Evolutionary conservation across 2,888 invertebrate species (phyloP), one percentile per base, ranked within the genome.

Genomic region (Hololepta plana): DNA sequence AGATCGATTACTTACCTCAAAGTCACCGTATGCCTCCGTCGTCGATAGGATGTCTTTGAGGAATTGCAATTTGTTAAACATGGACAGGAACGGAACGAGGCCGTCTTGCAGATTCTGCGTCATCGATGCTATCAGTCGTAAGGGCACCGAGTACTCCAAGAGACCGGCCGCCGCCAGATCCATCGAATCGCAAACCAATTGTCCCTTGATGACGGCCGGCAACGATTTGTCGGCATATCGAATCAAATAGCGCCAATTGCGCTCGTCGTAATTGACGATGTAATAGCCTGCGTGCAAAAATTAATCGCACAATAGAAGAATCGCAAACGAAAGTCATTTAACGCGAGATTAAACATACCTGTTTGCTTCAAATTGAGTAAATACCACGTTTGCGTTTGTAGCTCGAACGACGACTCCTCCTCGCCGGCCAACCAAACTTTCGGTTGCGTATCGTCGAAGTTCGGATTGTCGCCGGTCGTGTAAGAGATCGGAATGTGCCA

Each of bases 161-260:
- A 65, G 51, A 32, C 66, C 65, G 0, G 61, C 62, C 29, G 61
- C 53, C 0, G 69, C 64, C 31, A 70, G 47, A 34, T 66, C 62
- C 42, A 69, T 56, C 1, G 71, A 59, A 49, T 82, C 79, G 38
- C 72, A 68, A 16, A 84, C 52, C 8, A 82, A 46, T 43, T 79
- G 74, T 0, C 72, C 73, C 33, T 74, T 54, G 30, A 68, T 70
- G 2, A 66, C 51, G 1, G 61, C 49, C 3, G 70, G 62, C 24
- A 80, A 55, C 2, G 40, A 38, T 41, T 63, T 57, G 3, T 64
- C 56, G 12, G 60, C 59, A 2, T 26, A 17, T n/a, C n/a, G n/a
- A 8, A 37, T 40, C 8, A 73, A 44, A 6, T 57, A 46, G 31
- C 57, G 46, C 73, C 73, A 73, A 31, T 70, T 71, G 6, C 46